These are phyloP conservation scores for Neuroscelio doddi DNA, from an alignment of 2,888 invertebrate genomes.

Conservation along the genomic window DNA sequence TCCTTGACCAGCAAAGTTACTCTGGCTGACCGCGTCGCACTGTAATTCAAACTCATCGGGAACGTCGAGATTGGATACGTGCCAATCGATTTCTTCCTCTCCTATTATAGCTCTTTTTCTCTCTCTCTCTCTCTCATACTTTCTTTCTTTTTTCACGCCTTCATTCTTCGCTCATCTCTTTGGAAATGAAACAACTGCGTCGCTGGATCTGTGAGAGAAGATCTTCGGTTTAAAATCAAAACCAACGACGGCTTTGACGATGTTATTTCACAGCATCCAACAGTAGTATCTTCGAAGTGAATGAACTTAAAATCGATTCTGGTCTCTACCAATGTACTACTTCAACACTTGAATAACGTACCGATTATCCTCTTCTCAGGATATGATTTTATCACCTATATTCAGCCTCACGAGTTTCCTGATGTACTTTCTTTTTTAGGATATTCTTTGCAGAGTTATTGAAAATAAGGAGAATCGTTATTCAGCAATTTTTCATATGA, in stretches of 20 bases:
- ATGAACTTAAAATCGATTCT: neutral
- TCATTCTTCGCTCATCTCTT: slow-evolving; percentile 12
- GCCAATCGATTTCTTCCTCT: slow-evolving; percentile 47
- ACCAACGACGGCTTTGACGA: slow-evolving; percentile 13
- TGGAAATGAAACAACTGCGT: slow-evolving; percentile 23
- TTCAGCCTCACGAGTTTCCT: too few relatives aligned
- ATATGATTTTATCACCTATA: too few relatives aligned
- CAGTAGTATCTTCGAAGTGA: neutral
- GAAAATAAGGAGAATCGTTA: too few relatives aligned
- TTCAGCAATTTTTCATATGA: too few relatives aligned
- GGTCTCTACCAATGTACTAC: neutral
- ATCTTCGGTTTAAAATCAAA: slow-evolving; percentile 15
- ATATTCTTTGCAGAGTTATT: too few relatives aligned
- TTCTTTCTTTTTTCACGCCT: slow-evolving; percentile 4
- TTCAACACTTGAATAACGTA: neutral
- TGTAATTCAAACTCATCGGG: slow-evolving; percentile 28
- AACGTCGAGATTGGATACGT: slow-evolving; percentile 44
- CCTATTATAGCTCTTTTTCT: slow-evolving; percentile 6
- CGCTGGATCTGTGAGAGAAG: slow-evolving; percentile 8
- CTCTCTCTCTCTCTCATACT: slow-evolving; percentile 6
- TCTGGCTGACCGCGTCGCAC: slow-evolving; percentile 19
- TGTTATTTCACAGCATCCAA: neutral
- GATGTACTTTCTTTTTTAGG: too few relatives aligned
- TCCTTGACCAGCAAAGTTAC: slow-evolving; percentile 34
- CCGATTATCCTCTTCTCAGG: neutral